phyloP scores from a whole-genome alignment of 1,140 invertebrate genomes.

The Spodoptera frugiperda region DNA sequence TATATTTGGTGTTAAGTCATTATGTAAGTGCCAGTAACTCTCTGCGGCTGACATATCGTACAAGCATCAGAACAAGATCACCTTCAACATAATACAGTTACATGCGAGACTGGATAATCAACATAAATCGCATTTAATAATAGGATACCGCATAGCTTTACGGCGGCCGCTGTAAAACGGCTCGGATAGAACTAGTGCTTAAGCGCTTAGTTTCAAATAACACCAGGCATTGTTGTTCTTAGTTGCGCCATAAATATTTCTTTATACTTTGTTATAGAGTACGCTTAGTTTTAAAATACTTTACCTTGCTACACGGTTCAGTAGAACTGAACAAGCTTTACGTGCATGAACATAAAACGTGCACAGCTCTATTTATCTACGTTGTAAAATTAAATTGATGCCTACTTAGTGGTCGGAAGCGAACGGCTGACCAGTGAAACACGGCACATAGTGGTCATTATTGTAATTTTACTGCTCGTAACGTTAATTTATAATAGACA shows the following conservation, averaged over 20 bases:
- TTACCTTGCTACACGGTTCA: not conserved
- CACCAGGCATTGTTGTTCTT: constrained; percentile 10
- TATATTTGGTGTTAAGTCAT: constrained; percentile 7
- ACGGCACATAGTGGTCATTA: not conserved
- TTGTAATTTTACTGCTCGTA: constrained; percentile 16
- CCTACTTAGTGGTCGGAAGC: constrained; percentile 5
- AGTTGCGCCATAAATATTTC: constrained; percentile 9
- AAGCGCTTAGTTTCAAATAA: constrained; percentile 29
- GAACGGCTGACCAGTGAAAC: not conserved
- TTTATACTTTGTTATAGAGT: constrained; percentile 2
- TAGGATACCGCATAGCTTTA: constrained; percentile 14
- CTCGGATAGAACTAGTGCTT: constrained; percentile 19
- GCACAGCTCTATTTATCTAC: not conserved
- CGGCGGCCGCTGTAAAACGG: constrained; percentile 17
- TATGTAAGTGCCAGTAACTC: constrained; percentile 13
- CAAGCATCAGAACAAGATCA: not conserved
- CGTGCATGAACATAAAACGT: not conserved
- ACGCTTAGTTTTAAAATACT: not conserved
- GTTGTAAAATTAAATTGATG: constrained; percentile 37
- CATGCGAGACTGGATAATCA: constrained; percentile 3
- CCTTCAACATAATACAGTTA: not conserved
- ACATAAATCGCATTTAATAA: constrained; percentile 37
- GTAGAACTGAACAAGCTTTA: constrained; percentile 10
- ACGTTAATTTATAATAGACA: constrained; percentile 3
- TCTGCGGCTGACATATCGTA: not conserved